Conservation (phyloP, 2,113 vertebrate genomes). For the Aspidoscelis tigris region DNA sequence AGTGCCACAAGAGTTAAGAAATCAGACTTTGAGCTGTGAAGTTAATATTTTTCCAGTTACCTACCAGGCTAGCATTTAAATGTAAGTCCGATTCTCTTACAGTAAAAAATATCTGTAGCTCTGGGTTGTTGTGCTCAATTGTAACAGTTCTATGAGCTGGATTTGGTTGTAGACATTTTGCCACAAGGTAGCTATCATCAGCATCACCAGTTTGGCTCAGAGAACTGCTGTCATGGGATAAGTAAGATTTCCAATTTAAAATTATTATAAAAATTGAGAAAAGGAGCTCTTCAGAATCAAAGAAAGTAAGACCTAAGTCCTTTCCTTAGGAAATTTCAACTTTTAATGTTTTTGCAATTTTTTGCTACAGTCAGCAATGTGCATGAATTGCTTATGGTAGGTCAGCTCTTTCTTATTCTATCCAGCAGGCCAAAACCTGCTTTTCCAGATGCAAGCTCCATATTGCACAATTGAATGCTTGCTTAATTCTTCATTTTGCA, state of each 20-base stretch:
- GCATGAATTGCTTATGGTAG: conserved; percentile 43
- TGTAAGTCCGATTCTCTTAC: too few species aligned
- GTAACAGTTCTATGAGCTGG: too few species aligned
- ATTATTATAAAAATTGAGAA: not conserved
- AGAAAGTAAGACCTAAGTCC: conserved; percentile 32
- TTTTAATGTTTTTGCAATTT: conserved; percentile 15
- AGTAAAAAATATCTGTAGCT: too few species aligned
- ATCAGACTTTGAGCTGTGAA: not conserved
- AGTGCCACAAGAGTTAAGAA: not conserved
- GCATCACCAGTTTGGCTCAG: too few species aligned
- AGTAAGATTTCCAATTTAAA: not conserved
- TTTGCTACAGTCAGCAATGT: conserved; percentile 54
- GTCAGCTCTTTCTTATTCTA: conserved; percentile 46
- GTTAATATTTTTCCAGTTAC: not conserved
- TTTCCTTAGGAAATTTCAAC: conserved; percentile 36
- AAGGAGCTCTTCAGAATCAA: not conserved
- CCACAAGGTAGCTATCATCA: too few species aligned
- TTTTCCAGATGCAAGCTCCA: conserved; percentile 47
- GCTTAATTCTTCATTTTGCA: conserved; percentile 17
- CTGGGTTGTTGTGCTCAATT: too few species aligned
- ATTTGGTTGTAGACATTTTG: not conserved
- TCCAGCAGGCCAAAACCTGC: conserved; percentile 38
- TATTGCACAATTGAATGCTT: conserved; percentile 27
- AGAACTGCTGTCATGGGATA: not conserved
- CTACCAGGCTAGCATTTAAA: not conserved